phyloP scores from a whole-genome alignment of 2,797 vertebrate species.

The Scleropages formosus region DNA sequence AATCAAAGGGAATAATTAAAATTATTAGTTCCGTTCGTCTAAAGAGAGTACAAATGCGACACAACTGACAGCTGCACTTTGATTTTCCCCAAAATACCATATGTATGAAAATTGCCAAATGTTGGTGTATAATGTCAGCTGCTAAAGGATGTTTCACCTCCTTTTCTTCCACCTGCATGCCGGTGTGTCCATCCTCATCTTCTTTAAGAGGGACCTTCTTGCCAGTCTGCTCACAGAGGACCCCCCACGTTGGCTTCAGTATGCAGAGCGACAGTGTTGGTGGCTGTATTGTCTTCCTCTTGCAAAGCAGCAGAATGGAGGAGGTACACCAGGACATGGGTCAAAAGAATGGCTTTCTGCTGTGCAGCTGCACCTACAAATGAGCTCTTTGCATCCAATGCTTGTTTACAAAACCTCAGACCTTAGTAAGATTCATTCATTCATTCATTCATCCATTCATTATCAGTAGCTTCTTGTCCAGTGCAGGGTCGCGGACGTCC shows the following conservation, averaged over 20 bases:
- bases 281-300: not conserved
- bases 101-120: not conserved
- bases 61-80: not conserved
- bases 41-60: not conserved
- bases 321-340: not conserved
- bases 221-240: not conserved
- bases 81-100: not conserved
- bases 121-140: not conserved
- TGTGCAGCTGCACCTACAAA: not conserved
- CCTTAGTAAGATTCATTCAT: no score
- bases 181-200: no score
- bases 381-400: not conserved
- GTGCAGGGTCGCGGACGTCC: no score
- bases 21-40: not conserved
- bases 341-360: not conserved
- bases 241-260: conserved; percentile 1
- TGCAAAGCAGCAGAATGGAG: not conserved
- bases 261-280: not conserved
- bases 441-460: no score
- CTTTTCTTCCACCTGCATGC: no score
- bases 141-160: no score
- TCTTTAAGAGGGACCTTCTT: not conserved
- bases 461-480: no score
- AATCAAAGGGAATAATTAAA: conserved; percentile 10
- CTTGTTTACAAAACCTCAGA: no score